A percentile compares a stretch with the other conserved stretches of the same genome.
These are phyloP conservation scores for Gryllus bimaculatus DNA, from an alignment of 1,140 invertebrate genomes.

Conservation along the genomic window DNA sequence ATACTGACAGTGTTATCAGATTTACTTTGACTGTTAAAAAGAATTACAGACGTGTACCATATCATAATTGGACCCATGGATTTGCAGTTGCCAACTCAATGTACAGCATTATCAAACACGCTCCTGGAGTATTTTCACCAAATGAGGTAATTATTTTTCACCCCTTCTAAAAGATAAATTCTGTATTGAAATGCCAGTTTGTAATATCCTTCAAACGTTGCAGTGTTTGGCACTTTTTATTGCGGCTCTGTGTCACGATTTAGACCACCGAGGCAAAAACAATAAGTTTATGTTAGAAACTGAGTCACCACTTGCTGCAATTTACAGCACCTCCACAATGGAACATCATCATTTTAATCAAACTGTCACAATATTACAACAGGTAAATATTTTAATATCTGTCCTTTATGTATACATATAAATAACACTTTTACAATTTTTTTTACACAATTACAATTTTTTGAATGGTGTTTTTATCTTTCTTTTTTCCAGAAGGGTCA, in stretches of 20 bases:
- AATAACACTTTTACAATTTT: neutral
- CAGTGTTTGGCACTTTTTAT: constrained; percentile 67
- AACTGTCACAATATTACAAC: constrained; percentile 72
- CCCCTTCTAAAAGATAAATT: neutral
- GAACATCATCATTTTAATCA: constrained; percentile 85
- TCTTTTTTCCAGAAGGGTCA: constrained; percentile 53
- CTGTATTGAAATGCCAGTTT: constrained; percentile 7
- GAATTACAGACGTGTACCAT: constrained; percentile 71
- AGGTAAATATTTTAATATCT: constrained; percentile 38
- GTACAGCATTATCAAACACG: constrained; percentile 62
- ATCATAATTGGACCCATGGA: constrained; percentile 80
- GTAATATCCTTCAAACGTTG: constrained; percentile 22
- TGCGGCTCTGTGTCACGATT: constrained; percentile 70
- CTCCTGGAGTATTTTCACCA: constrained; percentile 43
- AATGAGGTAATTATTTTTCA: constrained; percentile 42
- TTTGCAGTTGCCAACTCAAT: constrained; percentile 77
- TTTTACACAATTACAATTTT: neutral
- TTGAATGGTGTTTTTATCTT: neutral
- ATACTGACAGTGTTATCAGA: constrained; percentile 48
- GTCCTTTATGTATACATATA: neutral
- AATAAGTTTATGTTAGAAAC: constrained; percentile 76
- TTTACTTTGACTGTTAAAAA: constrained; percentile 74
- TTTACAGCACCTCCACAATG: constrained; percentile 75
- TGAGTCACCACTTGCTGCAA: constrained; percentile 66
- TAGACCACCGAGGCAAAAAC: constrained; percentile 76